Evolutionary conservation across 2,797 vertebrate species (phyloP), one percentile per base, ranked within the genome.

Genomic region (Lacerta viridis): DNA sequence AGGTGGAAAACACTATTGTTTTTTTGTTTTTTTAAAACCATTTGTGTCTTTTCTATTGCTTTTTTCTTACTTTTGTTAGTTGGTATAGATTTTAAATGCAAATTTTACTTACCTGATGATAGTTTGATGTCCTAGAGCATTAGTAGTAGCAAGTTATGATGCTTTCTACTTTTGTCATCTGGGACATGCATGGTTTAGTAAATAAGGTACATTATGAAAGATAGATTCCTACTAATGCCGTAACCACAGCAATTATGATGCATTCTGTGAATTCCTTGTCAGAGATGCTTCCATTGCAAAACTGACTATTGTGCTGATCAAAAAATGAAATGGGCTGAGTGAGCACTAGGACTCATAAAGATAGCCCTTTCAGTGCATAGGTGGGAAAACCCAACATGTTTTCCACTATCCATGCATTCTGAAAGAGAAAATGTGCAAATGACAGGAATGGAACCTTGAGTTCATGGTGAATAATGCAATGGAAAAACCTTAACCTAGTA

Each of bases 101-200:
- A 69, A 91, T 76, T 20, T n/a, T 6, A 83, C 81, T 79, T 68
- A 79, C 27, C 85, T 59, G 6, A 11, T 74, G 23, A 39, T 46
- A 64, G 27, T 1, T 1, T 33, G 4, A 2, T 69, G n/a, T 64
- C 83, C 0, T 10, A 74, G 3, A 50, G 72, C 39, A 55, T 17
- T 82, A 7, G 39, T 82, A 7, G 33, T 59, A 27, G 17, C 10
- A 71, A n/a, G 3, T 36, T 50, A 79, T 83, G 61, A 76, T 39
- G n/a, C 46, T 25, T 27, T 78, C 36, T 0, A 15, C 77, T 0
- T 23, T 33, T 84, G 33, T 85, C 33, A 85, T 33, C n/a, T 76
- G 79, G 25, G 23, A 43, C 20, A 27, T 66, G 9, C 18, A 46
- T 7, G 71, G 5, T 33, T 86, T 33, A 71, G 9, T 79, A 72